Base-by-base conservation (phyloP, 2,888 invertebrate species). In the Drosophila austrosaltans region DNA sequence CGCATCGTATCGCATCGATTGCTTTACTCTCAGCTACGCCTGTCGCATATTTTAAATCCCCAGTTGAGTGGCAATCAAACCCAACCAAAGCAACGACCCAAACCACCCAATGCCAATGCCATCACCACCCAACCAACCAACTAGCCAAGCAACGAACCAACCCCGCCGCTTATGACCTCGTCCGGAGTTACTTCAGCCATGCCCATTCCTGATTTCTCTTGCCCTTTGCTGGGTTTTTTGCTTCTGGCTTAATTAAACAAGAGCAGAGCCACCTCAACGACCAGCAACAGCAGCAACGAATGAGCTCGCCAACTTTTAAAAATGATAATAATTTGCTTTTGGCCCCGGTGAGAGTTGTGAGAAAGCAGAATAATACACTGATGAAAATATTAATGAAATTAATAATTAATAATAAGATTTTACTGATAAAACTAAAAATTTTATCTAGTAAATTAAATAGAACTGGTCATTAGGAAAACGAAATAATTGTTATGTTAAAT, bases 31-130 rank as follows among this genome's bases (percentile, higher is more conserved):
- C 48, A 75, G 72, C 85, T 82, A 83, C 87, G 86, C 82, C 83
- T 74, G 87, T 78, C 83, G 83, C 87, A 83, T 83, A 87, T 85
- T 83, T 83, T 82, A 83, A 83, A 85, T 83, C 87, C 83, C 83
- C 72, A 85, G 86, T 82, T 83, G 83, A 85, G 86, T 83, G 87
- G 82, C 83, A 83, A 83, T 83, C 83, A 83, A 85, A 74, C 78
- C 74, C 40, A 66, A 74, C 68, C 72, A 66, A 58, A 57, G 40
- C 56, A 56, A 42, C 42, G 53, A 20, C 42, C 70, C 40, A 54
- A 48, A 42, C 62, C 66, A 54, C 57, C 63, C 62, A 20, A 44
- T 42, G 42, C 60, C 32, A 65, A 61, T 57, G 72, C 74, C 72
- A 72, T 63, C 71, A 39, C 59, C 63, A 66, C 20, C 48, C 48